phyloP scores from a whole-genome alignment of 2,888 invertebrate species.

The Tetrapedia diversipes region DNA sequence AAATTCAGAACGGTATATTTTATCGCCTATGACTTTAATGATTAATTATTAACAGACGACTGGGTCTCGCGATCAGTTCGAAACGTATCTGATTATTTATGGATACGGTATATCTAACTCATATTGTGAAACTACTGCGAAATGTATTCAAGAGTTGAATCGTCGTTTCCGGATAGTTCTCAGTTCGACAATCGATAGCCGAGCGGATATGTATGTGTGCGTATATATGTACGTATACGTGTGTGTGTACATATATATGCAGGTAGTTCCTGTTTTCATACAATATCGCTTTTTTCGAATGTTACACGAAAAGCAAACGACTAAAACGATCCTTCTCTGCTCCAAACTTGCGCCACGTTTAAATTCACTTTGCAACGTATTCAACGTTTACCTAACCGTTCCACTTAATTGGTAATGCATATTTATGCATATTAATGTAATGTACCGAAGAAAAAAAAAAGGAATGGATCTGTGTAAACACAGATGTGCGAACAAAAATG shows the following conservation, averaged over 20 bases:
- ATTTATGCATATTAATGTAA: no score
- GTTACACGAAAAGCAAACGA: conserved; percentile 7
- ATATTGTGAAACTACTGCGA: conserved; percentile 43
- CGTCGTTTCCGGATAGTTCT: conserved; percentile 43
- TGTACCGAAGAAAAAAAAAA: no score
- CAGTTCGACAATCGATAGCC: conserved; percentile 33
- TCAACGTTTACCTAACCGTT: neutral
- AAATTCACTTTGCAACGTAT: conserved; percentile 9
- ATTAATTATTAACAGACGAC: neutral
- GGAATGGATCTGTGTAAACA: no score
- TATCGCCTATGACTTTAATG: neutral
- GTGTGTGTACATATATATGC: no score
- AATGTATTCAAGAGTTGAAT: conserved; percentile 46
- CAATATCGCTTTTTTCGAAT: conserved; percentile 37
- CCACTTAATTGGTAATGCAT: neutral
- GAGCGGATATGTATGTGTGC: conserved; percentile 15
- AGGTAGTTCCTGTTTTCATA: conserved; percentile 3
- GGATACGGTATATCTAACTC: neutral
- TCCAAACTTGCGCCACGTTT: conserved; percentile 6
- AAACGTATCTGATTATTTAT: conserved; percentile 20
- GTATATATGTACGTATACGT: no score
- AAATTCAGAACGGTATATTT: neutral
- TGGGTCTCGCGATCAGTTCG: neutral
- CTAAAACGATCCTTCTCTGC: conserved; percentile 20
- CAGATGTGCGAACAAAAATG: no score